Evolutionary conservation across 1,140 invertebrate species (phyloP), one percentile per base, ranked within the genome.

Genomic region (Anagrus nilaparvatae): DNA sequence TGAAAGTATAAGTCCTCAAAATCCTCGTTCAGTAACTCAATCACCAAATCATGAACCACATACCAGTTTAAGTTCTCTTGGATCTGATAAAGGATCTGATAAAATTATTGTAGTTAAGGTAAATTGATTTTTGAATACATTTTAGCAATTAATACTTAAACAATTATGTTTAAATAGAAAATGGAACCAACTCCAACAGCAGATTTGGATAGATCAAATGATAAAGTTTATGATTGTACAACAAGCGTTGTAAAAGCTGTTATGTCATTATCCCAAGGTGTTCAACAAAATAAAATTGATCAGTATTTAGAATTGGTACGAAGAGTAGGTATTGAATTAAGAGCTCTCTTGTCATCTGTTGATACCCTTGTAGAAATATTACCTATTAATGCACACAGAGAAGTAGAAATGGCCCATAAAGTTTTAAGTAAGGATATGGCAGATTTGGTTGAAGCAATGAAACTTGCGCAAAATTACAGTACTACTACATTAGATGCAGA

Each of bases 341-440:
- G 87, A 43, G 69, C 74, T 9, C 69, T 96, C 3, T 73, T 95
- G 5, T 78, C 82, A 5, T 85, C 82, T 44, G 91, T 96, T 1
- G 93, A 97, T 69, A 70, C 69, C 31, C 70, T 93, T 17, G 78
- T 93, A 2, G 66, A 76, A 24, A 67, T 79, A 14, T 80, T 93
- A 48, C 88, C 90, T 1, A 61, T 67, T 3, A 69, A 75, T 38
- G 81, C 81, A 18, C 84, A 87, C 46, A 78, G 80, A 39, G 81
- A 84, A 63, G 84, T 97, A 46, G 87, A 95, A 72, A 93, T 97
- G 89, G 90, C 93, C 1, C 93, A 97, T 60, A 92, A 96, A 64
- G 91, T 97, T 41, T 72, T 98, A n/a, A 87, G 86, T 55, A 95
- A 94, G 59, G 92, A 97, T 61, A 97, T 97, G 93, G 81, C 79